These are phyloP conservation scores for Scartelaos histophorus DNA, from an alignment of 2,113 vertebrate species.

Conservation along the genomic window DNA sequence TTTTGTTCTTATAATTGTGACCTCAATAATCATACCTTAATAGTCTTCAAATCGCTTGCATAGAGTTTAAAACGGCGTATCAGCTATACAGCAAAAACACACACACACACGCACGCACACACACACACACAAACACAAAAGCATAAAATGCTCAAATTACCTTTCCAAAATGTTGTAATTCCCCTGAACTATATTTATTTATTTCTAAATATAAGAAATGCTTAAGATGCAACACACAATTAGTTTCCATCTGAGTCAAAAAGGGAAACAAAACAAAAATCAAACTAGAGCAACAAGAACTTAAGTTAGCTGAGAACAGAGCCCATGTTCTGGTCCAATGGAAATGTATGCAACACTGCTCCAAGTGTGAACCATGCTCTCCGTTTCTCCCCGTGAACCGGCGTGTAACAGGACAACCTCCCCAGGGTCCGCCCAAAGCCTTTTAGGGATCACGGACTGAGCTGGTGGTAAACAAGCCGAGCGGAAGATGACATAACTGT, in stretches of 20 bases:
- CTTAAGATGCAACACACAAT: background rate
- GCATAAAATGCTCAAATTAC: background rate
- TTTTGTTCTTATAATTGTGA: too few relatives aligned
- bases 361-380: conserved; percentile 1
- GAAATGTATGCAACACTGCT: conserved; percentile 10
- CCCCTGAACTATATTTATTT: background rate
- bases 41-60: too few relatives aligned
- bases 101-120: background rate
- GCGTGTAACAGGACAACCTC: conserved; percentile 7
- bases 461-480: conserved; percentile 21
- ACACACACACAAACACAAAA: background rate
- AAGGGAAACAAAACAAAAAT: background rate
- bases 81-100: background rate
- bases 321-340: background rate
- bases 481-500: background rate
- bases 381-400: background rate
- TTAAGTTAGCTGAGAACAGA: conserved; percentile 2
- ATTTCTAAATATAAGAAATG: background rate
- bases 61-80: background rate
- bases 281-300: background rate
- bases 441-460: conserved; percentile 7
- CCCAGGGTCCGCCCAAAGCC: conserved; percentile 9
- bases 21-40: too few relatives aligned
- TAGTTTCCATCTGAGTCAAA: background rate
- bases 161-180: background rate